These are phyloP conservation scores for Oncorhynchus kisutch DNA, from an alignment of 2,113 vertebrate genomes.

Conservation along the genomic window DNA sequence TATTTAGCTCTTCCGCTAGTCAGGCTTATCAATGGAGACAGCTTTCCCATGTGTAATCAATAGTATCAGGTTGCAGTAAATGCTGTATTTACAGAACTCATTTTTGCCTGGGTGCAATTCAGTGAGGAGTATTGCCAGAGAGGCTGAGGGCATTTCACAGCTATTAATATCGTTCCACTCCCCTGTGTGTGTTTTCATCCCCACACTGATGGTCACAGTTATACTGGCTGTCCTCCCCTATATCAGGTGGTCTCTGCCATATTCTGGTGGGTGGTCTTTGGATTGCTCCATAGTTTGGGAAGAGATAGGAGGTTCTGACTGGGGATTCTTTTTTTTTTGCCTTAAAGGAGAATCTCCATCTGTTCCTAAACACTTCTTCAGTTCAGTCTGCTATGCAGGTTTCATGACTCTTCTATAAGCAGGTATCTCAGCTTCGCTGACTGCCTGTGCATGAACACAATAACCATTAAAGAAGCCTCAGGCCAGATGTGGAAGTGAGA, in stretches of 20 bases:
- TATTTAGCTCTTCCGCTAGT: slow-evolving; percentile 11
- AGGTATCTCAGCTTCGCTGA: slow-evolving; percentile 19
- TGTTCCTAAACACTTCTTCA: slow-evolving; percentile 50
- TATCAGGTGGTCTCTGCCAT: slow-evolving; percentile 54
- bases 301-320: slow-evolving; percentile 41
- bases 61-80: slow-evolving; percentile 37
- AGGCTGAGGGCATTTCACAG: slow-evolving; percentile 34
- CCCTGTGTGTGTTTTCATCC: slow-evolving; percentile 33
- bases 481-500: slow-evolving; percentile 67
- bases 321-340: slow-evolving; percentile 13
- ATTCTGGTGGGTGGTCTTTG: slow-evolving; percentile 46
- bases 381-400: slow-evolving; percentile 34
- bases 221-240: slow-evolving; percentile 35
- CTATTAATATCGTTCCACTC: slow-evolving; percentile 25
- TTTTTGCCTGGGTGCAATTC: slow-evolving; percentile 22
- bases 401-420: slow-evolving; percentile 14
- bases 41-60: slow-evolving; percentile 27
- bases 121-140: slow-evolving; percentile 23
- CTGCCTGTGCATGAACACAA: slow-evolving; percentile 32
- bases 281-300: slow-evolving; percentile 39
- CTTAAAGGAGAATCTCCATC: slow-evolving; percentile 53
- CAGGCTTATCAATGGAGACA: slow-evolving; percentile 37
- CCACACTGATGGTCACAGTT: slow-evolving; percentile 31
- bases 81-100: slow-evolving; percentile 29
- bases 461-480: slow-evolving; percentile 53